phyloP scores from a whole-genome alignment of 2,888 invertebrate genomes.

The Atethmia centrago region DNA sequence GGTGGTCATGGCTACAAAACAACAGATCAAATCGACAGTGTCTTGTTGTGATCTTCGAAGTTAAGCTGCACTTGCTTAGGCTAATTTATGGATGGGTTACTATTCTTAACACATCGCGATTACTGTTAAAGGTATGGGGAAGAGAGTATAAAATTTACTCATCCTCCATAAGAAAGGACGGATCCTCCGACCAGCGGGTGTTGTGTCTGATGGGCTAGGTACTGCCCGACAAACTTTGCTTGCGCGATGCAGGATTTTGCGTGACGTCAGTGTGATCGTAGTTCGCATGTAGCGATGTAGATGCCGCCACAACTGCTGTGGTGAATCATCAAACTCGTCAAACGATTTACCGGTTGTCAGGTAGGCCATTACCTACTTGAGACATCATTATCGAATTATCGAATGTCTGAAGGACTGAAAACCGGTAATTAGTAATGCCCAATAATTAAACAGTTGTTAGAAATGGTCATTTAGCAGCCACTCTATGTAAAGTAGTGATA shows the following conservation, averaged over 20 bases:
- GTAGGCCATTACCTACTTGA: background rate
- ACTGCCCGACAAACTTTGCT: too few relatives aligned
- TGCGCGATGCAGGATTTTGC: too few relatives aligned
- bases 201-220: too few relatives aligned
- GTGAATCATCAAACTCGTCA: background rate
- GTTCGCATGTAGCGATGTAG: background rate
- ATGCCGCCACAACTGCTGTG: background rate
- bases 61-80: background rate
- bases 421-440: slow-evolving; percentile 13
- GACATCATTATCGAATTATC: slow-evolving; percentile 10
- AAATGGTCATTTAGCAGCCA: background rate
- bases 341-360: background rate
- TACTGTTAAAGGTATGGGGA: background rate
- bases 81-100: background rate
- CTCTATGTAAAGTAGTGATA: background rate
- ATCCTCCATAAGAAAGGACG: too few relatives aligned
- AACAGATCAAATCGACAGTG: background rate
- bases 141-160: too few relatives aligned
- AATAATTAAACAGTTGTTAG: slow-evolving; percentile 8
- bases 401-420: background rate
- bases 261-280: too few relatives aligned
- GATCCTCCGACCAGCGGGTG: too few relatives aligned
- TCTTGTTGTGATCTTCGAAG: background rate
- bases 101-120: background rate
- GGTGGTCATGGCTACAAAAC: background rate